A percentile compares a stretch with the other conserved stretches of the same genome.
Conservation (phyloP, 1,140 invertebrate species). For the Paraescarpia echinospica region DNA sequence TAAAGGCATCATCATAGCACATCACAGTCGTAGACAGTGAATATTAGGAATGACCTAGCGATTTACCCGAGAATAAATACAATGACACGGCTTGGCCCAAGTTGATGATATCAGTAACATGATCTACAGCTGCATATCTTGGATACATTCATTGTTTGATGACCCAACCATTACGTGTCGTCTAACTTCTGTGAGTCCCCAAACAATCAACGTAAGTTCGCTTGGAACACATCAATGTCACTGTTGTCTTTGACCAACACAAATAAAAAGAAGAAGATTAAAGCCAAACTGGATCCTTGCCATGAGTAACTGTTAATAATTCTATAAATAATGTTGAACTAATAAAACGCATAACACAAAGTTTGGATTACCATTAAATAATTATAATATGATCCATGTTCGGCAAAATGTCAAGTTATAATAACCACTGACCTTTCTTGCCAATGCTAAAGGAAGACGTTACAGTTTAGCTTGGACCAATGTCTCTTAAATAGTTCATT, state of each 20-base stretch:
- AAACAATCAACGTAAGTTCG: background rate
- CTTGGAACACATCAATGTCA: background rate
- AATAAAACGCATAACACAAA: background rate
- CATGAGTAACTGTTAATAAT: background rate
- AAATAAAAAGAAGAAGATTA: background rate
- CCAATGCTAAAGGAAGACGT: background rate
- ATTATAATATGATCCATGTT: too few relatives aligned
- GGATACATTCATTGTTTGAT: background rate
- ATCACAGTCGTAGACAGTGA: background rate
- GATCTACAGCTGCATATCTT: background rate
- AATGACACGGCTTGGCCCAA: background rate
- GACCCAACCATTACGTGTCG: too few relatives aligned
- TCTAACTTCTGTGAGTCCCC: background rate
- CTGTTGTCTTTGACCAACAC: background rate
- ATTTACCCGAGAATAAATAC: background rate
- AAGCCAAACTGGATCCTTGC: background rate
- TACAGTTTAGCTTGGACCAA: background rate
- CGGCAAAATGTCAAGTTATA: background rate
- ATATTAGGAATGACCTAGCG: background rate
- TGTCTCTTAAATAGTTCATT: background rate
- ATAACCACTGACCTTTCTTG: background rate
- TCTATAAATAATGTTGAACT: background rate
- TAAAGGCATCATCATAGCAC: background rate
- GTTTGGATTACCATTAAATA: background rate
- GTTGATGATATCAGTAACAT: background rate